Base-by-base conservation (phyloP, 1,140 invertebrate species). In the Leptinotarsa defecta region DNA sequence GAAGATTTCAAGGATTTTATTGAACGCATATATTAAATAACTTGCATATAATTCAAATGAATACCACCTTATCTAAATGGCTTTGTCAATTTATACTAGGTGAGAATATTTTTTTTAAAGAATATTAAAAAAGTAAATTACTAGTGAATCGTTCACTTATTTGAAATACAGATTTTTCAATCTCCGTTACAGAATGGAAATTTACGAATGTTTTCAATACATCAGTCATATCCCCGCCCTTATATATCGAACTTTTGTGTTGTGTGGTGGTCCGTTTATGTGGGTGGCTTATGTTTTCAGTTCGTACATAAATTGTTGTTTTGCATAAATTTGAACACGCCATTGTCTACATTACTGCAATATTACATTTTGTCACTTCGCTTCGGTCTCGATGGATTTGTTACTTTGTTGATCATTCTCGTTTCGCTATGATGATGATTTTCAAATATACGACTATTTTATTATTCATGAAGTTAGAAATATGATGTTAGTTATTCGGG, bases 331-430 rank as follows among this genome's bases (percentile, higher is more conserved):
- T 57, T 57, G 1, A n/a, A 57, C 52, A n/a, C 13, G 13, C 52
- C 52, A 57, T 57, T 57, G 52, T 57, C 52, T 57, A 57, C 52
- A 34, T 57, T n/a, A n/a, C 52, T 15, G n/a, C 52, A 57, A n/a
- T 57, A 57, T 57, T 57, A n/a, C 52, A 57, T 15, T 57, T 57
- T 57, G 52, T 57, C 52, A 57, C n/a, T 57, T n/a, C 52, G 52
- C 52, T 57, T 57, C 52, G 52, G 52, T 57, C 52, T 57, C 52
- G 52, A 57, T 57, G 52, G 52, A 57, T 57, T 57, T 57, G 52
- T 57, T 57, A 57, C 52, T 57, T 57, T 57, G 52, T 57, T 57
- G 52, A 57, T 57, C 52, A 57, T 57, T 57, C 52, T n/a, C n/a
- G 52, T 57, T 57, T 57, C 52, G 52, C n/a, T 13, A 57, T 57